Percentiles rank a stretch among this genome's conserved stretches.
These are phyloP conservation scores for Maniola hyperantus DNA, from an alignment of 2,888 invertebrate species.

Conservation along the genomic window DNA sequence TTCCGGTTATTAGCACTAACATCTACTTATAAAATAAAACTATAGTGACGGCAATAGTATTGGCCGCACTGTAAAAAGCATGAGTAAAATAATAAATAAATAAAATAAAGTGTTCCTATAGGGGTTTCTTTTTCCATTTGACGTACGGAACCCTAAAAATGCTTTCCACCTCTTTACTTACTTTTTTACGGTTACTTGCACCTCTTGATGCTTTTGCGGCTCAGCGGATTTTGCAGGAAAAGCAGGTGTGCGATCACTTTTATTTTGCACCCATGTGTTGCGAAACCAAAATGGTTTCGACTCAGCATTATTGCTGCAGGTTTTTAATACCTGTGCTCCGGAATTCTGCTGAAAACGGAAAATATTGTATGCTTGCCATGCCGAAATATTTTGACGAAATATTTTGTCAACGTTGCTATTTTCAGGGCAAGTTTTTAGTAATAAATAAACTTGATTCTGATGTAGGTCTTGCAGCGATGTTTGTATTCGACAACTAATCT, in stretches of 20 bases:
- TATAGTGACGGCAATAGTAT: no score
- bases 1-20: no score
- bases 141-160: no score
- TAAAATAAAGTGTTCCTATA: no score
- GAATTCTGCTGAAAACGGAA: background rate
- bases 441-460: background rate
- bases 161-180: no score
- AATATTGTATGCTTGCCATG: background rate
- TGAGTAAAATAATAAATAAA: no score
- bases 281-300: conserved; percentile 2
- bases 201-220: no score
- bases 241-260: background rate
- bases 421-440: background rate
- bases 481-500: background rate
- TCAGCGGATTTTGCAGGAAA: background rate
- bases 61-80: no score
- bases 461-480: background rate
- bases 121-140: no score
- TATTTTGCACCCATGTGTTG: conserved; percentile 1
- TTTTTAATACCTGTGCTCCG: background rate
- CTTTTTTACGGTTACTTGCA: no score
- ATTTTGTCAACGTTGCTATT: background rate
- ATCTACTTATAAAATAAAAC: no score
- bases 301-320: conserved; percentile 2
- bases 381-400: background rate